A percentile compares a stretch with the other conserved stretches of the same genome.
Conservation (phyloP, 2,797 vertebrate species). For the Spondyliosoma cantharus region DNA sequence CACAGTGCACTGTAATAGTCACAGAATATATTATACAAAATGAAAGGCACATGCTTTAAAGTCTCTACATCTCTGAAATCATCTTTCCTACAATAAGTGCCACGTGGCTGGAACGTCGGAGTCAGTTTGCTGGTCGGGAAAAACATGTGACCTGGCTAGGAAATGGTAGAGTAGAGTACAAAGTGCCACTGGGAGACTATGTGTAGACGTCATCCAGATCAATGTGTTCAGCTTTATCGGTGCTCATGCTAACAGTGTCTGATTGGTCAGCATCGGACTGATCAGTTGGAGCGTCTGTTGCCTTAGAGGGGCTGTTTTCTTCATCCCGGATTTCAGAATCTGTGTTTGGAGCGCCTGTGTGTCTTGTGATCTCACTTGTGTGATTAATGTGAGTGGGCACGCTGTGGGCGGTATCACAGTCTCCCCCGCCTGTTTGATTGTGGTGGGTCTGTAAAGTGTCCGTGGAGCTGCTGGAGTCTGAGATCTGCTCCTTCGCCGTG, state of each 20-base stretch:
- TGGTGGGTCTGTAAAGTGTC: slow-evolving; percentile 66
- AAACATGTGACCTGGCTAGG: slow-evolving; percentile 39
- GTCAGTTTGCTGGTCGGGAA: slow-evolving; percentile 30
- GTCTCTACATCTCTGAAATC: slow-evolving; percentile 37
- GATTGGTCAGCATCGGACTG: slow-evolving; percentile 13
- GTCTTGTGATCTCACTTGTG: slow-evolving; percentile 21
- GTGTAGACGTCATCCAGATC: slow-evolving; percentile 26
- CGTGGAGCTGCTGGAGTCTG: slow-evolving; percentile 73
- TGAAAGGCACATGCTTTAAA: slow-evolving; percentile 62
- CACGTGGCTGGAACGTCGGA: slow-evolving; percentile 60
- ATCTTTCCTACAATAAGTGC: slow-evolving; percentile 51
- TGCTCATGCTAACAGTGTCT: slow-evolving; percentile 11
- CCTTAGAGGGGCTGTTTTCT: slow-evolving; percentile 30
- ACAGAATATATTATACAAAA: slow-evolving; percentile 47
- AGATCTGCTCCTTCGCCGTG: slow-evolving; percentile 76
- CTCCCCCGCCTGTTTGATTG: slow-evolving; percentile 32
- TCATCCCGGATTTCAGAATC: slow-evolving; percentile 46
- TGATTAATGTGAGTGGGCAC: slow-evolving; percentile 29
- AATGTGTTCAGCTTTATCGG: slow-evolving; percentile 22
- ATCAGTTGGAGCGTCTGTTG: background rate
- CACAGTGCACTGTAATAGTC: slow-evolving; percentile 26
- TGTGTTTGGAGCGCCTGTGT: slow-evolving; percentile 9
- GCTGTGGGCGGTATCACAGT: slow-evolving; percentile 43
- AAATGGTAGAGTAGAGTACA: slow-evolving; percentile 49
- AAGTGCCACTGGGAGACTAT: slow-evolving; percentile 30